A percentile compares a stretch with the other conserved stretches of the same genome.
Evolutionary conservation across 2,888 invertebrate species (phyloP).

Genomic region (Xiphydria camelus): DNA sequence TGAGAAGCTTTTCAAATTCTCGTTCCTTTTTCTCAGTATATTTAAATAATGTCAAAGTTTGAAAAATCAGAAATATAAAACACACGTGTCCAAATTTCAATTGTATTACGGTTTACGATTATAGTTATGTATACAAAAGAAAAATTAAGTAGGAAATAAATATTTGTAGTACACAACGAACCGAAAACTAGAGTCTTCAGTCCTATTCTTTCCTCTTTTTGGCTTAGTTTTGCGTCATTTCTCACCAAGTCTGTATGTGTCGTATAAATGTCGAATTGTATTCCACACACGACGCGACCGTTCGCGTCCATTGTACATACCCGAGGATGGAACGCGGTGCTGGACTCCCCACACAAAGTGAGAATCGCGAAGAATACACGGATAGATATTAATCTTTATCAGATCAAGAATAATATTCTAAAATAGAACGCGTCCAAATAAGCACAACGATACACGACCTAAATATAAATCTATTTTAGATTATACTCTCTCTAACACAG

Average conservation of each 20-base stretch:
- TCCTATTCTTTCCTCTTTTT: too few relatives aligned
- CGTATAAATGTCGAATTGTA: too few relatives aligned
- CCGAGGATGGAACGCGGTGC: too few relatives aligned
- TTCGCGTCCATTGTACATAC: too few relatives aligned
- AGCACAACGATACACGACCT: conserved; percentile 26
- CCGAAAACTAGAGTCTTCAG: conserved; percentile 48
- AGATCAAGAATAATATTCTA: conserved; percentile 18
- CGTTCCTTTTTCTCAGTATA: conserved; percentile 34
- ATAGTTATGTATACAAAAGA: conserved; percentile 42
- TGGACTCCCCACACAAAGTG: too few relatives aligned
- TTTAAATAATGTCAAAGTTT: conserved; percentile 44
- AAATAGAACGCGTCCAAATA: conserved; percentile 23
- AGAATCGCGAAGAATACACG: conserved; percentile 33
- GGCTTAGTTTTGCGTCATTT: not conserved
- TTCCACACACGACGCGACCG: too few relatives aligned
- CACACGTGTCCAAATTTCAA: conserved; percentile 44
- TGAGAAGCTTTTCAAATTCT: not conserved
- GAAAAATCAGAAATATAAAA: conserved; percentile 47
- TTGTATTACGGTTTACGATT: conserved; percentile 42
- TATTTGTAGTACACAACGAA: conserved; percentile 46
- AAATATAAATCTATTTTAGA: conserved; percentile 18
- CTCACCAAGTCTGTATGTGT: too few relatives aligned
- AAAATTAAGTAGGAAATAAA: conserved; percentile 53
- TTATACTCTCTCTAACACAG: conserved; percentile 23
- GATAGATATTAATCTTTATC: conserved; percentile 37